Conservation (phyloP, 2,888 invertebrate species). For the Meghimatium bilineatum region DNA sequence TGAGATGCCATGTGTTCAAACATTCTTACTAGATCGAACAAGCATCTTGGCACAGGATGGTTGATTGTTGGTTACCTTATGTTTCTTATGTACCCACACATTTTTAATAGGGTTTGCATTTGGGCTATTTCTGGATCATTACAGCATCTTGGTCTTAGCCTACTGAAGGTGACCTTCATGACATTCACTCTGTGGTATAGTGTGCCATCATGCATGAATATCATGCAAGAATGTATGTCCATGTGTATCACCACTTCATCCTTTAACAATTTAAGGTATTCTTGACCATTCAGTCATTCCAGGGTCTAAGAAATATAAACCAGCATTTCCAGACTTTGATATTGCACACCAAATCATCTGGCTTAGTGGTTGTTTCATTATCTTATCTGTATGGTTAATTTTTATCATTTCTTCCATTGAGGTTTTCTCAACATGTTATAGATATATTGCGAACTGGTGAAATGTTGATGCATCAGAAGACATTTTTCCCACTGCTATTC, state of each 20-base stretch:
- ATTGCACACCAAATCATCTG: background rate
- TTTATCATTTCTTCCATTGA: no score
- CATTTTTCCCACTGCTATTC: background rate
- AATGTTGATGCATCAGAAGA: background rate
- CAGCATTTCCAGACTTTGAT: background rate
- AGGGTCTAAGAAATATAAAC: background rate
- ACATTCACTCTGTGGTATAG: no score
- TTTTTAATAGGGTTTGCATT: no score
- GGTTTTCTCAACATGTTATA: background rate
- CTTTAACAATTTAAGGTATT: background rate
- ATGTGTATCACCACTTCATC: background rate
- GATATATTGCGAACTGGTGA: background rate
- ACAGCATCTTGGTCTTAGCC: no score
- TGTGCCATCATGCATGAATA: background rate
- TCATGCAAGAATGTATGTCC: background rate
- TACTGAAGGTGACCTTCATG: no score
- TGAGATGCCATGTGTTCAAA: no score
- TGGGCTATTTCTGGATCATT: no score
- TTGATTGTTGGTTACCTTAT: no score
- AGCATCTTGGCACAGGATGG: no score
- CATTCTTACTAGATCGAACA: no score
- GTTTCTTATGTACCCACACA: no score
- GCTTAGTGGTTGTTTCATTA: background rate
- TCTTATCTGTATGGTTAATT: no score
- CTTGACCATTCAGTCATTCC: background rate